Conservation (phyloP, 2,888 invertebrate species). For the Sphecodes monilicornis region DNA sequence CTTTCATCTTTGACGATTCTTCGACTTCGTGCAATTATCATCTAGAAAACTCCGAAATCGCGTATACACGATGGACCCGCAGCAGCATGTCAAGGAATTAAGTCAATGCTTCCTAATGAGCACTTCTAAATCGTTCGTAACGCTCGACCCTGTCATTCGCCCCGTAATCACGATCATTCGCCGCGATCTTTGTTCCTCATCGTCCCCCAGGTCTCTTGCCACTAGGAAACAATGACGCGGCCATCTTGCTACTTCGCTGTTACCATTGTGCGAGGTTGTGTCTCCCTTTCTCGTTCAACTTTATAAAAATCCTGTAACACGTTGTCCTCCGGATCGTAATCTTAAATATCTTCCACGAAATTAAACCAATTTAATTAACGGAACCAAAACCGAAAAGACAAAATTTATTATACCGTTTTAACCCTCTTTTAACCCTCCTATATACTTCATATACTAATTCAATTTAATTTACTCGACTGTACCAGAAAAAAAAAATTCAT, state of each 20-base stretch:
- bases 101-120: constrained; percentile 40
- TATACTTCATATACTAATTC: background rate
- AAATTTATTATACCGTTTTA: too few relatives aligned
- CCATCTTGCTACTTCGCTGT: background rate
- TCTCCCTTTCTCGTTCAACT: background rate
- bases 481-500: background rate
- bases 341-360: background rate
- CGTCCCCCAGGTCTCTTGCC: constrained; percentile 4
- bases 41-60: constrained; percentile 8
- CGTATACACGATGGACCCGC: background rate
- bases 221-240: constrained; percentile 38
- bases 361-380: background rate
- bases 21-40: constrained; percentile 4
- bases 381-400: background rate
- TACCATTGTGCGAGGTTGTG: background rate
- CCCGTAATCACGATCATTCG: constrained; percentile 43
- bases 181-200: constrained; percentile 20
- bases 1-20: background rate
- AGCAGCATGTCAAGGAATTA: constrained; percentile 2
- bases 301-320: background rate
- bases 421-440: too few relatives aligned
- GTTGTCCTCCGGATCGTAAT: background rate
- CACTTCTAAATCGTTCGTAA: constrained; percentile 39
- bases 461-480: background rate
- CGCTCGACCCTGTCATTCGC: constrained; percentile 31